A percentile compares a stretch with the other conserved stretches of the same genome.
Conservation (phyloP, 2,888 invertebrate species). For the Ectropis crepuscularia region DNA sequence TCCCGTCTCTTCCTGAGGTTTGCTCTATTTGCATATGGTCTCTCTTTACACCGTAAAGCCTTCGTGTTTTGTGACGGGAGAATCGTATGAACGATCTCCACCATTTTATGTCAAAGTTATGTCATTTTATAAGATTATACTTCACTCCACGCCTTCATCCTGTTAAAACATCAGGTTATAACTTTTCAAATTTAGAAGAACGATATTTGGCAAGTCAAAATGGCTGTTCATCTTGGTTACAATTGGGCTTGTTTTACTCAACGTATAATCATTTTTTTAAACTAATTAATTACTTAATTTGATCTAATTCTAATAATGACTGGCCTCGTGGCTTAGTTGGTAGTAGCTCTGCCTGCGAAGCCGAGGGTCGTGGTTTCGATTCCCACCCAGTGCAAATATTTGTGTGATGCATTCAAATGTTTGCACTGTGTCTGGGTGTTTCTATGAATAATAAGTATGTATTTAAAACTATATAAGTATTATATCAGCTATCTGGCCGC, state of each 20-base stretch:
- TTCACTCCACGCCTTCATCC: slow-evolving; percentile 47
- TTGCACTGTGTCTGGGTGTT: too few species aligned
- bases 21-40: slow-evolving; percentile 55
- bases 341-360: too few species aligned
- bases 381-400: too few species aligned
- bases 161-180: slow-evolving; percentile 31
- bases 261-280: background rate
- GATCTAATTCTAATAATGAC: too few species aligned
- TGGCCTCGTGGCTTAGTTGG: too few species aligned
- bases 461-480: too few species aligned
- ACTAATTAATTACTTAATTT: too few species aligned
- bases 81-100: slow-evolving; percentile 78
- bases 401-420: too few species aligned
- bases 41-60: slow-evolving; percentile 57
- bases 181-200: slow-evolving; percentile 38
- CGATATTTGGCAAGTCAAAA: slow-evolving; percentile 41
- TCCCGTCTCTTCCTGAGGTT: slow-evolving; percentile 60
- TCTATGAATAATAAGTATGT: too few species aligned
- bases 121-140: slow-evolving; percentile 66
- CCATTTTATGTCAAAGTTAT: slow-evolving; percentile 71
- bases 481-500: too few species aligned
- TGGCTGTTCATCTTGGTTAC: slow-evolving; percentile 13
- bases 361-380: too few species aligned
- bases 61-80: slow-evolving; percentile 59
- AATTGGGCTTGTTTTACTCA: slow-evolving; percentile 1